phyloP scores from a whole-genome alignment of 30 jellyfish, hydroid and myxozoan species.

The Hydractinia echinata region DNA sequence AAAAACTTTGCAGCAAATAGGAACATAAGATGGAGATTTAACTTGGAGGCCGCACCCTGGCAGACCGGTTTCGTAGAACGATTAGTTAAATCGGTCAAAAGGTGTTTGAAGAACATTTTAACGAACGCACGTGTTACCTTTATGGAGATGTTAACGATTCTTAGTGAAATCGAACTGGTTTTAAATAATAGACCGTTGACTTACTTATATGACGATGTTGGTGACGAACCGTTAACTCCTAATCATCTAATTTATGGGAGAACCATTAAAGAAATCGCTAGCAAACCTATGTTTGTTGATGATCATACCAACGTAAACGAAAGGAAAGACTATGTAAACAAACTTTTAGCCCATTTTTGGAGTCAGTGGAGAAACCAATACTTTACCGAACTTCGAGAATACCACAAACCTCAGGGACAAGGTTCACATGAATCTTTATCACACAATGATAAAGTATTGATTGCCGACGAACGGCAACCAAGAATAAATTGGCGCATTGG shows the following conservation, averaged over 20 bases:
- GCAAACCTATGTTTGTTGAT: not conserved
- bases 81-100: too few species aligned
- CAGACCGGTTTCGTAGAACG: too few species aligned
- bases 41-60: not conserved
- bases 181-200: conserved; percentile 8
- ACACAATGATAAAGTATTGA: not conserved
- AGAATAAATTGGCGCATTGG: conserved; percentile 17
- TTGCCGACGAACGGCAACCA: not conserved
- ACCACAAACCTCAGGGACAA: not conserved
- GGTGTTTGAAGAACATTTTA: not conserved
- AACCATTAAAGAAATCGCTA: not conserved
- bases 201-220: not conserved
- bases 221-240: not conserved
- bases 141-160: not conserved
- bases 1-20: not conserved
- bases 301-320: not conserved
- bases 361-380: conserved; percentile 9
- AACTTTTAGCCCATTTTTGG: not conserved
- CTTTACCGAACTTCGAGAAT: not conserved
- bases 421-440: not conserved
- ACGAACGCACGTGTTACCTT: conserved; percentile 1
- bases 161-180: not conserved
- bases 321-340: not conserved
- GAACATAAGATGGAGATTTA: not conserved
- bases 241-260: not conserved